Evolutionary conservation across 2,888 invertebrate genomes (phyloP).

Genomic region (Oxyteleia sp.): DNA sequence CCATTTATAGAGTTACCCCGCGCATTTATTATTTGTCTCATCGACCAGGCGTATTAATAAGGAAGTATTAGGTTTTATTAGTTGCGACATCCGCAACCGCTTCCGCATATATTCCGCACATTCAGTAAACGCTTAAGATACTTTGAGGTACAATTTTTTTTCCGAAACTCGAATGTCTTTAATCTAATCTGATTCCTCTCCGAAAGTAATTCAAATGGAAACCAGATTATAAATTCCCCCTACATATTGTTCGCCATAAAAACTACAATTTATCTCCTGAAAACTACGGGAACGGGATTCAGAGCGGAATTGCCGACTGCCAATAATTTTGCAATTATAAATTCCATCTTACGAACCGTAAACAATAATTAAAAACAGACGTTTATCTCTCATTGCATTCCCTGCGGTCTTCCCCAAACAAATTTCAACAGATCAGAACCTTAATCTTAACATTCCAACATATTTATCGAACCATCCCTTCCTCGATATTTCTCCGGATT

Average conservation of each 20-base stretch:
- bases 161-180: background rate
- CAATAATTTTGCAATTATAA: constrained; percentile 34
- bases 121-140: constrained; percentile 9
- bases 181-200: background rate
- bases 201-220: background rate
- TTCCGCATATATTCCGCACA: constrained; percentile 51
- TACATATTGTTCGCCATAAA: background rate
- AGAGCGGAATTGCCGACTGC: too few relatives aligned
- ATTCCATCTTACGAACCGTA: constrained; percentile 12
- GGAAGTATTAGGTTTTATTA: constrained; percentile 61
- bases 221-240: background rate
- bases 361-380: constrained; percentile 3
- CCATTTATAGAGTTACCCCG: constrained; percentile 29
- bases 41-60: constrained; percentile 39
- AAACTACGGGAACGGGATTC: constrained; percentile 22
- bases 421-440: constrained; percentile 1
- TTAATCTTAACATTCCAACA: too few relatives aligned
- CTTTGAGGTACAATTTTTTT: constrained; percentile 7
- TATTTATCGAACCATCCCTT: too few relatives aligned
- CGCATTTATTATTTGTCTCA: constrained; percentile 64
- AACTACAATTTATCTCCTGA: constrained; percentile 18
- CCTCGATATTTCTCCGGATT: too few relatives aligned
- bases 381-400: background rate
- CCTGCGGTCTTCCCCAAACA: too few relatives aligned
- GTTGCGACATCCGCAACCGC: constrained; percentile 42